Conservation (phyloP, 2,888 invertebrate genomes). For the Camponotus fellah region DNA sequence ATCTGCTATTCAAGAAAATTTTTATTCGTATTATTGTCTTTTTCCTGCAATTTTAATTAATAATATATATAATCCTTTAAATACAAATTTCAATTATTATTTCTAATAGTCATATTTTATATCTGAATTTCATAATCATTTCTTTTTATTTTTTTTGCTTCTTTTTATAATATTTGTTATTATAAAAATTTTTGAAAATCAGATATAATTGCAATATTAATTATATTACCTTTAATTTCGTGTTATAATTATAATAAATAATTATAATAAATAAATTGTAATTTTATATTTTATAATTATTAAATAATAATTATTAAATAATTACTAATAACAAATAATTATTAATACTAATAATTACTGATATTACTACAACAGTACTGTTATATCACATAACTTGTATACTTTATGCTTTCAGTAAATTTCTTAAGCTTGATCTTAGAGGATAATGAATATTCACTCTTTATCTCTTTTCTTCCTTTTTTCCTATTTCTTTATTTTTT, state of each 20-base stretch:
- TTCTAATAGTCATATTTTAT: constrained; percentile 9
- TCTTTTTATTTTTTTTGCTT: not conserved
- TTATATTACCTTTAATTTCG: not conserved
- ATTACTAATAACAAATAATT: not conserved
- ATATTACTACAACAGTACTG: not conserved
- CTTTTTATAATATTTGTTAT: not conserved
- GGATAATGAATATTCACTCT: constrained; percentile 11
- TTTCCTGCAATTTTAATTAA: not conserved
- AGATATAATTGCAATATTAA: not conserved
- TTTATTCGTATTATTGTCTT: not conserved
- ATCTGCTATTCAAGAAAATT: not conserved
- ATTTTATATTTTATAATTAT: not conserved
- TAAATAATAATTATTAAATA: not conserved
- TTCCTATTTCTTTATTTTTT: not conserved
- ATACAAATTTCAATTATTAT: not conserved
- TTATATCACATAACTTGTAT: not conserved
- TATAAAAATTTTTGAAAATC: not conserved
- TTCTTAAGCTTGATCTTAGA: not conserved
- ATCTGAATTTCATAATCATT: not conserved
- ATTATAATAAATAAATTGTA: not conserved
- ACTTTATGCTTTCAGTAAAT: constrained; percentile 1
- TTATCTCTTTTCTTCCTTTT: not conserved
- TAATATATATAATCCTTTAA: not conserved
- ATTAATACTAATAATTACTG: too few relatives aligned
- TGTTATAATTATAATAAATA: not conserved